Base-by-base conservation (phyloP, 2,888 invertebrate species). In the Pteria penguin region DNA sequence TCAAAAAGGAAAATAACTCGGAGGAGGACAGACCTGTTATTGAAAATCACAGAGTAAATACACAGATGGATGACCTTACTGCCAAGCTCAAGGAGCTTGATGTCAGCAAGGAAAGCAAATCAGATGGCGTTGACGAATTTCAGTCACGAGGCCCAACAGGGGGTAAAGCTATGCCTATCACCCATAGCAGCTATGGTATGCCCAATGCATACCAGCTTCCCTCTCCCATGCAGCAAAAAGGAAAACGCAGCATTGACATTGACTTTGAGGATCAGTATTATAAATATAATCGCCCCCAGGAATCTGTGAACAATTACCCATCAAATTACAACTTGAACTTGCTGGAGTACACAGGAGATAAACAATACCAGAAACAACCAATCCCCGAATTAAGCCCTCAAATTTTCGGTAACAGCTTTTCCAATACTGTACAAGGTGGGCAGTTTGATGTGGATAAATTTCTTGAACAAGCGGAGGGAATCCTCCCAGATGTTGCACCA, bases 61-160 rank as follows among this genome's bases (percentile, higher is more conserved):
- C 45, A 45, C 45, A 45, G 18, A 18, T 14, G n/a, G n/a, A n/a
- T n/a, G n/a, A n/a, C n/a, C n/a, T n/a, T n/a, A n/a, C n/a, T n/a
- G n/a, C n/a, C n/a, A n/a, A n/a, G n/a, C n/a, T n/a, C n/a, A n/a
- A n/a, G n/a, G n/a, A n/a, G n/a, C n/a, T n/a, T n/a, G n/a, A n/a
- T n/a, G n/a, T n/a, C n/a, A n/a, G n/a, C n/a, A n/a, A n/a, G n/a
- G n/a, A n/a, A n/a, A n/a, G n/a, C n/a, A n/a, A n/a, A n/a, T n/a
- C n/a, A n/a, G n/a, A n/a, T n/a, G n/a, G n/a, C n/a, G n/a, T n/a
- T 14, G 57, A 27, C n/a, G 57, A 22, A 18, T 27, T 69, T 26
- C 32, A 52, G n/a, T 18, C 67, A 24, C 24, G 73, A 55, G 74
- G 74, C 2, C 74, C 74, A 2, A 68, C 61, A 63, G 74, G 74